These are phyloP conservation scores for Pangasius krempfi DNA, from an alignment of 2,797 vertebrate genomes.

Conservation along the genomic window DNA sequence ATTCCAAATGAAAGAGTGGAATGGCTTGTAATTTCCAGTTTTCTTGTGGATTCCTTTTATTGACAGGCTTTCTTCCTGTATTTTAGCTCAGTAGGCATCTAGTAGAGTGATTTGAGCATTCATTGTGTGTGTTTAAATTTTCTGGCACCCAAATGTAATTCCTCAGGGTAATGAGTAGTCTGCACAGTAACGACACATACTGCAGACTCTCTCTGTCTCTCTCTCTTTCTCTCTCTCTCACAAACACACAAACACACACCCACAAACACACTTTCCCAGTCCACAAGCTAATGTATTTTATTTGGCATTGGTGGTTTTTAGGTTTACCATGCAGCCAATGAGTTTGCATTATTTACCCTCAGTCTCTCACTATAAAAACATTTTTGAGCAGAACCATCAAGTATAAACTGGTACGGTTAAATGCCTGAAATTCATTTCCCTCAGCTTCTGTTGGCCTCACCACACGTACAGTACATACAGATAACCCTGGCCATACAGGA, in stretches of 20 bases:
- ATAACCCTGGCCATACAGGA: neutral
- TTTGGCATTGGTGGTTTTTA: neutral
- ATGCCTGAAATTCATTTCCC: neutral
- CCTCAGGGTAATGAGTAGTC: conserved; percentile 32
- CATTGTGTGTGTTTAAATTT: conserved; percentile 36
- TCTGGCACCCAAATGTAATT: conserved; percentile 16
- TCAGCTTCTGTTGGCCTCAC: neutral
- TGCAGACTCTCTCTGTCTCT: neutral
- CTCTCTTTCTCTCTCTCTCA: neutral
- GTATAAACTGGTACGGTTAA: conserved; percentile 18
- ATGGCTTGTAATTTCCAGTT: conserved; percentile 9
- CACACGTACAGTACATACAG: neutral
- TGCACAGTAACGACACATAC: conserved; percentile 8
- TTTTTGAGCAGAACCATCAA: neutral
- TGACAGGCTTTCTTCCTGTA: neutral
- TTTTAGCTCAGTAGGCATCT: neutral
- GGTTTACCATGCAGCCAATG: neutral
- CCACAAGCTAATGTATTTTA: neutral
- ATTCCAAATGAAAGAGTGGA: neutral
- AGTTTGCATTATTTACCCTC: neutral
- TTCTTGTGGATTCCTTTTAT: neutral
- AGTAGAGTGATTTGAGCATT: conserved; percentile 9
- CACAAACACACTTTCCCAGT: conserved; percentile 1
- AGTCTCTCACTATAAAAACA: neutral
- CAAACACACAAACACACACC: neutral